Base-by-base conservation (phyloP, 2,888 invertebrate genomes). In the Zaprionus bogoriensis region DNA sequence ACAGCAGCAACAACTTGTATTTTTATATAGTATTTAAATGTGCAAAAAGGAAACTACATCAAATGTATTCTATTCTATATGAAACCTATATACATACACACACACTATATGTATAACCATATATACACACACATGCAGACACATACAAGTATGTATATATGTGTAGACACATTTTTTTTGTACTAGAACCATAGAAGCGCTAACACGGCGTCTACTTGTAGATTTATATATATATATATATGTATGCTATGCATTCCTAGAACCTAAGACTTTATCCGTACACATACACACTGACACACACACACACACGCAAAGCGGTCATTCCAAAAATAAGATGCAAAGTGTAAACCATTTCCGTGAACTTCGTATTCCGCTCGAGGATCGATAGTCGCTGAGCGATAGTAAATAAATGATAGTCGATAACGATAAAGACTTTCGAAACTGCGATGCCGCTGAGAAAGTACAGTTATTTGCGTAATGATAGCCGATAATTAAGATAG, bases 21-120 rank as follows among this genome's bases (percentile, higher is more conserved):
- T 82, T 84, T 85, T 81, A 81, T 85, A 79, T 74, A 82, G 86
- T 85, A 80, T 80, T 82, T 85, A 70, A 66, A 62, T 55, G 58
- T 67, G 65, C 62, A 69, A 58, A 30, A 48, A 28, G 17, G 9
- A 42, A 62, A 67, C 64, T 66, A 62, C 75, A 72, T 68, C 32
- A 82, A 70, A 75, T 80, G 75, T 76, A 85, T 80, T 76, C 57
- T 65, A 63, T 52, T 57, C 59, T 44, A 74, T 72, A 62, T 61
- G 66, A 39, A 51, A 20, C 48, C 51, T 64, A 68, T 55, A 58
- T 41, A 50, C 27, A 6, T 23, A 27, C 10, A 23, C 2, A 44
- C 14, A 9, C 20, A 46, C 23, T 41, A 42, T 42, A 22, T 46
- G 30, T 47, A 46, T 41, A 44, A n/a, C 22, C 25, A 19, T 20